Evolutionary conservation across 2,113 vertebrate genomes (phyloP).

Genomic region (Pipra filicauda): DNA sequence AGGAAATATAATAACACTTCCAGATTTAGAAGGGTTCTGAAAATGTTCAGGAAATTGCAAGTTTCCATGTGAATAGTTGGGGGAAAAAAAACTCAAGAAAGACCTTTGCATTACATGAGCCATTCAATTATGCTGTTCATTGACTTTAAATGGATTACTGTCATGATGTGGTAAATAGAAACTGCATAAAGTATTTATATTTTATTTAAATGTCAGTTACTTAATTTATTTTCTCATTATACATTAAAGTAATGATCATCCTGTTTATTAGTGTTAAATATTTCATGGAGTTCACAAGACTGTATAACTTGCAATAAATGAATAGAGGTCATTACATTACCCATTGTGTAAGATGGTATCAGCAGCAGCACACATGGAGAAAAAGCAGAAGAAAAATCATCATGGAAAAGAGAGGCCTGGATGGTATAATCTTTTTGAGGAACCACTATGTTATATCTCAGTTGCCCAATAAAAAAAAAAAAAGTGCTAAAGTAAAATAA

Average conservation of each 20-base stretch:
- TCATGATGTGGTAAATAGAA: constrained; percentile 57
- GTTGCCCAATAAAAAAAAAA: not conserved
- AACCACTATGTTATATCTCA: not conserved
- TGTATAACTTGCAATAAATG: constrained; percentile 24
- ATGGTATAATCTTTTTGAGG: not conserved
- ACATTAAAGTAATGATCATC: constrained; percentile 47
- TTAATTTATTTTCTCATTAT: constrained; percentile 70
- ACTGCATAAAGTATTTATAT: constrained; percentile 59
- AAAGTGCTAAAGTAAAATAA: not conserved
- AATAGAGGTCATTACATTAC: not conserved
- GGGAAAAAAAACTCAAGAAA: not conserved
- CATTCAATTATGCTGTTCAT: constrained; percentile 49
- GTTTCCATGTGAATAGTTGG: not conserved
- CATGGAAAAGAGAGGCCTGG: not conserved
- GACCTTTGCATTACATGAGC: not conserved
- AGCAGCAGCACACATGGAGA: not conserved
- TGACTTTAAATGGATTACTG: constrained; percentile 51
- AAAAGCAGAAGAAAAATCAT: not conserved
- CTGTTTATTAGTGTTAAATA: constrained; percentile 62
- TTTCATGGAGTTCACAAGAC: constrained; percentile 48
- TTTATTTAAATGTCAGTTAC: constrained; percentile 62
- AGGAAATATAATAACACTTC: not conserved
- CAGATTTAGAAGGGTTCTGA: not conserved
- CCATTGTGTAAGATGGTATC: not conserved
- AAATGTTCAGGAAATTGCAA: not conserved